Evolutionary conservation across 2,113 vertebrate genomes (phyloP), one percentile per base, ranked within the genome.

Genomic region (Cyprinodon tularosa): DNA sequence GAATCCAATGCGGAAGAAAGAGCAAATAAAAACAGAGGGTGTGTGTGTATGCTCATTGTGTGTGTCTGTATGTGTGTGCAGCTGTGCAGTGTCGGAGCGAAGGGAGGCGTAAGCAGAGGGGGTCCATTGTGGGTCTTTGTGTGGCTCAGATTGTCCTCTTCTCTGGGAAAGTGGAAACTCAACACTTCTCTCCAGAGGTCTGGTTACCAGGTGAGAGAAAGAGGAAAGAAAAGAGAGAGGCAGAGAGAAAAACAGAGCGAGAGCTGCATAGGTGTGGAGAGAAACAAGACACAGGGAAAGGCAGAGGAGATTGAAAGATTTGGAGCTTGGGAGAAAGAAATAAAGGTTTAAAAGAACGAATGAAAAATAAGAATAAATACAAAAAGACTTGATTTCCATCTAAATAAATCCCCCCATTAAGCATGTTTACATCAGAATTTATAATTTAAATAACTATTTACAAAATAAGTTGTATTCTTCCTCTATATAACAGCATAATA

Each of bases 161-260:
- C 92, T 92, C 90, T 94, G 93, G 93, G 93, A 94, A 94, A 94
- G 93, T 93, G 91, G 93, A 94, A 94, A 94, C 91, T 91, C 87
- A 92, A 94, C 91, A 92, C 93, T 88, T 82, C 84, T 88, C 91
- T 91, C 93, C 86, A 85, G 91, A 92, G 93, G 89, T 94, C 93
- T 92, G 88, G 93, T 94, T 94, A 94, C 93, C 92, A 94, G 93
- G 93, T 93, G 93, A 93, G 91, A 92, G 92, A 84, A 88, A 76
- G 76, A 86, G 88, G 87, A 90, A 91, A 85, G 84, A 87, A 87
- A 81, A 82, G 72, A 64, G 65, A 63, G 60, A 39, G 72, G 79
- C 59, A 66, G 57, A 50, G 39, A 45, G 66, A 68, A 50, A 66
- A 89, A 92, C 90, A 60, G 68, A 76, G 76, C 42, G 86, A 83